phyloP scores from a whole-genome alignment of 2,113 vertebrate species.

The Felis chaus region DNA sequence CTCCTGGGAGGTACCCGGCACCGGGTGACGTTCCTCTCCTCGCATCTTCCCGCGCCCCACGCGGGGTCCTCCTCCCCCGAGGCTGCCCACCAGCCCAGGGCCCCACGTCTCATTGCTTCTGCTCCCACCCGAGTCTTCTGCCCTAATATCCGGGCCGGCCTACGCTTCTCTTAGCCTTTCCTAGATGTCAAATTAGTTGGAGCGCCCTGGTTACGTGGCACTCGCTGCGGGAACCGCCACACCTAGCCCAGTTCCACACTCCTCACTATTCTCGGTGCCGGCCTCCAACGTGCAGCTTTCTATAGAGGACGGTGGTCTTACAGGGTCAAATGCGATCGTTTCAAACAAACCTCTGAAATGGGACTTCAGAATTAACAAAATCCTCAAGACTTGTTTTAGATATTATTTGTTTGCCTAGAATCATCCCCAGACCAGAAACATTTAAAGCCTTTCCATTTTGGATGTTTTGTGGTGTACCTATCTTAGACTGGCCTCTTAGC shows the following conservation, averaged over 20 bases:
- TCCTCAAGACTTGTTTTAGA: not conserved
- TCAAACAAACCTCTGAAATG: not conserved
- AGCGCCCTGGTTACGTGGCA: slow-evolving; percentile 56
- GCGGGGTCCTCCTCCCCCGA: accelerated
- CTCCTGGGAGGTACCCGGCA: not conserved
- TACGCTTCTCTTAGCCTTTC: not conserved
- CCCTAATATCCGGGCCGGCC: too few species aligned
- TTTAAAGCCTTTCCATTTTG: not conserved
- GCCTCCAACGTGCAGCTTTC: not conserved
- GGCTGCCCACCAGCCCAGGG: accelerated
- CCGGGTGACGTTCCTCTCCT: accelerated
- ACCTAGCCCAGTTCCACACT: not conserved
- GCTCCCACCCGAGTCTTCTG: not conserved
- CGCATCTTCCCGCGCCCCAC: not conserved
- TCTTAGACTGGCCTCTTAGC: not conserved
- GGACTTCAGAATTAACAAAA: not conserved
- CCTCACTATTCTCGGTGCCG: accelerated
- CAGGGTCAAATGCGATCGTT: not conserved
- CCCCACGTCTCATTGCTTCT: accelerated
- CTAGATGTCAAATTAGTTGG: not conserved
- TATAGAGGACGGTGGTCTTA: not conserved
- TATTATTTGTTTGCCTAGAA: not conserved
- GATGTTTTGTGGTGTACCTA: not conserved
- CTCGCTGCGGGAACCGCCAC: not conserved
- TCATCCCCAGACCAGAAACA: not conserved